A percentile compares a stretch with the other conserved stretches of the same genome.
Conservation (phyloP, 2,888 invertebrate genomes). For the Charanyca ferruginea region DNA sequence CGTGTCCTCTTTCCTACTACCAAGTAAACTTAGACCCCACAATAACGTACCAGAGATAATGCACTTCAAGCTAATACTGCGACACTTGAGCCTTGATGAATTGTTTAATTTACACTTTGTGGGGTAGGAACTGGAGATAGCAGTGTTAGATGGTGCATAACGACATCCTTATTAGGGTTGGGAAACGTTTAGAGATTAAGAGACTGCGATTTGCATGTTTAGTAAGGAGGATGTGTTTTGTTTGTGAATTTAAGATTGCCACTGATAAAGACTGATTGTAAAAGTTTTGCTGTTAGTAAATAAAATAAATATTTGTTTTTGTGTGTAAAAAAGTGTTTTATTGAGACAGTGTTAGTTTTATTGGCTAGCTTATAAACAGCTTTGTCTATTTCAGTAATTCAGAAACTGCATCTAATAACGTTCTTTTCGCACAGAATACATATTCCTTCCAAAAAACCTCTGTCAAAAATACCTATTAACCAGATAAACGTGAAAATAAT, state of each 20-base stretch:
- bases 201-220: conserved; percentile 56
- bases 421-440: too few species aligned
- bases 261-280: conserved; percentile 9
- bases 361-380: neutral
- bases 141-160: conserved; percentile 59
- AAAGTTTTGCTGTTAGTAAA: neutral
- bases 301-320: too few species aligned
- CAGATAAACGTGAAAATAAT: conserved; percentile 47
- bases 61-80: conserved; percentile 70
- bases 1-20: conserved; percentile 76
- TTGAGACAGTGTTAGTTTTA: neutral
- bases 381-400: too few species aligned
- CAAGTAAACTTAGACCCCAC: conserved; percentile 73
- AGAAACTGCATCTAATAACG: too few species aligned
- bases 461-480: conserved; percentile 37
- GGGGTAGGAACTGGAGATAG: conserved; percentile 55
- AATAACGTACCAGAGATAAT: conserved; percentile 70
- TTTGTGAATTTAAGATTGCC: conserved; percentile 18
- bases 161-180: conserved; percentile 55
- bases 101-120: conserved; percentile 66
- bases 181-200: conserved; percentile 54
- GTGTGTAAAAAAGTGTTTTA: too few species aligned
- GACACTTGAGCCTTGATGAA: conserved; percentile 71
- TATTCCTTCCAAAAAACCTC: neutral
- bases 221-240: conserved; percentile 21